These are phyloP conservation scores for Drymodes brunneopygia DNA, from an alignment of 2,113 vertebrate genomes.

Conservation along the genomic window DNA sequence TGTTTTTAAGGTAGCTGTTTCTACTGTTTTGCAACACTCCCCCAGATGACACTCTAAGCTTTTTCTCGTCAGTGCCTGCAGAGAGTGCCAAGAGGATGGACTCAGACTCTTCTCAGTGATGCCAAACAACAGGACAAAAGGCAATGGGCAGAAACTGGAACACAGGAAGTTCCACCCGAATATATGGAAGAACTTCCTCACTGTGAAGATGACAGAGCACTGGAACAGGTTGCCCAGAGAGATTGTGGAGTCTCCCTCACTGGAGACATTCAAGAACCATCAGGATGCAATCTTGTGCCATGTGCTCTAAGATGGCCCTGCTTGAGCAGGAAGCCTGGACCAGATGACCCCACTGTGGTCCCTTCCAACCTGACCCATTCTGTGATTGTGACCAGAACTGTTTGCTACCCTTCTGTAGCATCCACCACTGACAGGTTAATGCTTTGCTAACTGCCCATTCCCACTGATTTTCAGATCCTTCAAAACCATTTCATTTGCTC, in stretches of 20 bases:
- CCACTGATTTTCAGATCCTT: not conserved
- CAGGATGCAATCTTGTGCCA: not conserved
- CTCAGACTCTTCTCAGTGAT: not conserved
- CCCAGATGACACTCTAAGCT: fast-evolving
- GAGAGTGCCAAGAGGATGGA: not conserved
- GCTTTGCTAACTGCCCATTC: not conserved
- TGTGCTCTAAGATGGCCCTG: not conserved
- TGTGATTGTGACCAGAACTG: not conserved
- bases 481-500: not conserved
- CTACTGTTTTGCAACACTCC: not conserved
- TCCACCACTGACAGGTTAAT: fast-evolving
- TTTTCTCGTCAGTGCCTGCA: not conserved
- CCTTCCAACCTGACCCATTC: not conserved
- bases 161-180: not conserved
- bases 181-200: not conserved
- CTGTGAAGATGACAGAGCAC: not conserved
- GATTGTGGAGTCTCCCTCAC: not conserved
- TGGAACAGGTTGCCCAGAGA: fast-evolving
- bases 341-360: not conserved
- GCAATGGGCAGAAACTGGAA: not conserved
- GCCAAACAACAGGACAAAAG: not conserved
- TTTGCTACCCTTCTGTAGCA: not conserved
- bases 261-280: too few species aligned
- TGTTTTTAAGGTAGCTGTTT: not conserved
- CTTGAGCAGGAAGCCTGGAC: not conserved